Conservation (phyloP, 2,888 invertebrate species). For the Didymodactylos carnosus region DNA sequence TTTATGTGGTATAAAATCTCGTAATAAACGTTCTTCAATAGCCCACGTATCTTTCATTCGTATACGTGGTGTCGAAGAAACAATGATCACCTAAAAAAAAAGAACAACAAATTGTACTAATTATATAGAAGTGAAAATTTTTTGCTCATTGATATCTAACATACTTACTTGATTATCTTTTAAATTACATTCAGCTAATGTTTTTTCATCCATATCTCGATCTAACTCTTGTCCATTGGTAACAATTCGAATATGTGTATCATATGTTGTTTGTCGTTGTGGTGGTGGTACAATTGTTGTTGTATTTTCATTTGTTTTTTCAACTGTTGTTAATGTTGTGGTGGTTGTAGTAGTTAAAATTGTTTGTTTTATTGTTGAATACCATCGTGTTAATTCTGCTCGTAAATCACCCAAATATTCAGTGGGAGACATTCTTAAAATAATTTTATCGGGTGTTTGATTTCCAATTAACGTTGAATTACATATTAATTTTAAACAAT, state of each 20-base stretch:
- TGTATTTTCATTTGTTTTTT: background rate
- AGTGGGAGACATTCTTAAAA: constrained; percentile 57
- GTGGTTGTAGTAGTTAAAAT: constrained; percentile 20
- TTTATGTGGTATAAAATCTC: constrained; percentile 63
- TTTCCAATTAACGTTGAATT: background rate
- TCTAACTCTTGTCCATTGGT: constrained; percentile 71
- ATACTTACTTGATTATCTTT: constrained; percentile 61
- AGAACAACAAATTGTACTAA: background rate
- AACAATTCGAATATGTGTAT: constrained; percentile 62
- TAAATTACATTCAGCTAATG: constrained; percentile 69
- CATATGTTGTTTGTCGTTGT: constrained; percentile 36
- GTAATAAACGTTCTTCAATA: constrained; percentile 55
- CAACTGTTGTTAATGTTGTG: constrained; percentile 23
- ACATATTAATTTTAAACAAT: background rate
- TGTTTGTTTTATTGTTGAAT: constrained; percentile 36
- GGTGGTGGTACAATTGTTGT: background rate
- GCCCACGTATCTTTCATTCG: constrained; percentile 32
- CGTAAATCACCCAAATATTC: constrained; percentile 73
- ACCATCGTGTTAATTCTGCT: constrained; percentile 86
- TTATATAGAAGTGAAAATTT: background rate
- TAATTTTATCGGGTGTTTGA: constrained; percentile 39
- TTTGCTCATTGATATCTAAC: background rate
- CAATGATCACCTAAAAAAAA: constrained; percentile 55
- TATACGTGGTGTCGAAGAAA: constrained; percentile 39
- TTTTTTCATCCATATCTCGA: constrained; percentile 73